Base-by-base conservation (phyloP, 2,113 vertebrate genomes). In the Eurystomus gularis region DNA sequence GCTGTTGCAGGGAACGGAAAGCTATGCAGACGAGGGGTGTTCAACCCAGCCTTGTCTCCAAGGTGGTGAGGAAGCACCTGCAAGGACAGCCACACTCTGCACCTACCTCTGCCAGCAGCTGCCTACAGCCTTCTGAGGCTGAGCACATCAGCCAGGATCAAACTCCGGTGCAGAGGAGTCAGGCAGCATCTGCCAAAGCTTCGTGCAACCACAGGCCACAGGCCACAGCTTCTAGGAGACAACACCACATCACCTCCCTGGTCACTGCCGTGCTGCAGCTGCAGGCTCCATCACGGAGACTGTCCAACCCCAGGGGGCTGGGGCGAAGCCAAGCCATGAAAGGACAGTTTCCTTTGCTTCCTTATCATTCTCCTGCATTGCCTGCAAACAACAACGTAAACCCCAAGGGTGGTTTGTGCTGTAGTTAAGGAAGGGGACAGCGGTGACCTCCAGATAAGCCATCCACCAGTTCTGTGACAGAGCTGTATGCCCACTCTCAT, bases 101-200 rank as follows among this genome's bases (percentile, higher is more conserved):
- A 20, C n/a, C 75, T 39, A n/a, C n/a, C 48, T 79, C 79, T 79
- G 75, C 5, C 37, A 54, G 65, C 77, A 70, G 68, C 58, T 65
- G 13, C 48, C 16, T n/a, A 2, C 75, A 37, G 68, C 55, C 28
- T 60, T 55, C 82, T 2, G 49, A 23, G 84, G 44, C 68, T 24
- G 40, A 33, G n/a, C 0, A 0, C 58, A 14, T 20, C 71, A 49
- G 37, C 37, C 1, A 0, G 26, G 40, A 66, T 19, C 58, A 58
- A 57, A 51, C 40, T 54, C 35, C 72, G 16, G 42, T 5, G 51
- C 54, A 37, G 42, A 78, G 64, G 31, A 7, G 10, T 9, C 13
- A 1, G 2, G 14, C 58, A 65, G 26, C 3, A 0, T 29, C 29
- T 35, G 4, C 17, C 64, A 44, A 49, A 73, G 64, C 72, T 44